Conservation (phyloP, 2,888 invertebrate species). For the Crioceris asparagi region DNA sequence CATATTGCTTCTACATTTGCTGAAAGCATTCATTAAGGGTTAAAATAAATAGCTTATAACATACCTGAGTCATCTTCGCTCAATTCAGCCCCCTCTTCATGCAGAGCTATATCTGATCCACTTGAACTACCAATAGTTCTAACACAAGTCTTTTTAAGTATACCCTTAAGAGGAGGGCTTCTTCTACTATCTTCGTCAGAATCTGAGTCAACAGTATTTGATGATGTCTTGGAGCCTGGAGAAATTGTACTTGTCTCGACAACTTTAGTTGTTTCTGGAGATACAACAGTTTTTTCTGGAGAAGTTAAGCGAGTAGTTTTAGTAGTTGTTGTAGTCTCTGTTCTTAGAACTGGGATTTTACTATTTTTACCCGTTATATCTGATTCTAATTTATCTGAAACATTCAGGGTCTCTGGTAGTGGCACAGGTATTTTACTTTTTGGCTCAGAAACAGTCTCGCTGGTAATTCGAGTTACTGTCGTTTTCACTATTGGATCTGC, state of each 20-base stretch:
- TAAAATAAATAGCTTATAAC: too few relatives aligned
- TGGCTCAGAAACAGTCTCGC: slow-evolving; percentile 12
- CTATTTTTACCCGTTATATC: slow-evolving; percentile 29
- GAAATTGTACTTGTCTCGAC: slow-evolving; percentile 23
- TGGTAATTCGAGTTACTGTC: slow-evolving; percentile 30
- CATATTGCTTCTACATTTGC: too few relatives aligned
- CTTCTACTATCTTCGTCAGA: slow-evolving; percentile 36
- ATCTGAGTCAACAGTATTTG: slow-evolving; percentile 36
- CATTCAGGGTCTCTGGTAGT: slow-evolving; percentile 9
- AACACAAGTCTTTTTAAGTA: slow-evolving; percentile 32
- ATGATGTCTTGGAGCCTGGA: too few relatives aligned
- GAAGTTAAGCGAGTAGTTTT: too few relatives aligned
- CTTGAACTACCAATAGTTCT: slow-evolving; percentile 51
- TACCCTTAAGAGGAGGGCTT: slow-evolving; percentile 35
- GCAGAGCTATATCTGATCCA: slow-evolving; percentile 52
- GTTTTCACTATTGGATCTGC: slow-evolving; percentile 34
- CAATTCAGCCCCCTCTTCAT: slow-evolving; percentile 50
- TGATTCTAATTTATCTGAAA: slow-evolving; percentile 11
- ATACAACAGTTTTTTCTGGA: slow-evolving; percentile 22
- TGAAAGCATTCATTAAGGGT: too few relatives aligned
- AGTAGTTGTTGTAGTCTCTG: slow-evolving; percentile 30
- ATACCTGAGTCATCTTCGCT: slow-evolving; percentile 55
- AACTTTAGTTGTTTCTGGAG: slow-evolving; percentile 21
- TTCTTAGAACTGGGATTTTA: slow-evolving; percentile 39
- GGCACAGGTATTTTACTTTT: slow-evolving; percentile 29